These are phyloP conservation scores for Gulo gulo DNA, from an alignment of 2,113 vertebrate species.

Conservation along the genomic window DNA sequence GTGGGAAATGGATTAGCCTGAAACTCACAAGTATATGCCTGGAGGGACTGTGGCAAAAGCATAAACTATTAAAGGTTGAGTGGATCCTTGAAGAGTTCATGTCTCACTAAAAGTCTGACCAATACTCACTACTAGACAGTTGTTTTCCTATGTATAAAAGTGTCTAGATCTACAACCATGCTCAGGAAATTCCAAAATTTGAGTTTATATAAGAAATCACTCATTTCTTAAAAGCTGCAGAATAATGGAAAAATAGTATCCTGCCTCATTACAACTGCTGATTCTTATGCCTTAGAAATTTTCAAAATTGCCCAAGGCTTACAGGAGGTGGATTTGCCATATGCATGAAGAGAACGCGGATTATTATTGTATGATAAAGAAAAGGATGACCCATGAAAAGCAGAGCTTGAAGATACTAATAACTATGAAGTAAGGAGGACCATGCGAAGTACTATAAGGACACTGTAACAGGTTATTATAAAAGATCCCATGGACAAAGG, in stretches of 20 bases:
- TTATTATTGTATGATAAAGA: not conserved
- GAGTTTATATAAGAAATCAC: not conserved
- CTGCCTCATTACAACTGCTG: not conserved
- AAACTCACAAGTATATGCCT: not conserved
- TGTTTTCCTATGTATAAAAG: not conserved
- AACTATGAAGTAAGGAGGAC: not conserved
- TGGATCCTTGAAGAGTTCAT: not conserved
- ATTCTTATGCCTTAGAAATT: not conserved
- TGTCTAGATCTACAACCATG: not conserved
- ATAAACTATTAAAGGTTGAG: not conserved
- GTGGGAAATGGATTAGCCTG: not conserved
- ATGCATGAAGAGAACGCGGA: not conserved
- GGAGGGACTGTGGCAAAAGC: not conserved
- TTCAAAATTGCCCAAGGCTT: not conserved
- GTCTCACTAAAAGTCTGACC: not conserved
- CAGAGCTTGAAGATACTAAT: not conserved
- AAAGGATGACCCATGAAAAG: not conserved
- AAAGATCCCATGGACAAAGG: not conserved
- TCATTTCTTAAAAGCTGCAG: constrained; percentile 4
- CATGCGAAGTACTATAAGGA: not conserved
- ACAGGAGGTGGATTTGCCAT: not conserved
- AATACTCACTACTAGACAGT: not conserved
- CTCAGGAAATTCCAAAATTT: not conserved
- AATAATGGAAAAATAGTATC: not conserved
- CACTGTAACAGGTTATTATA: not conserved